Evolutionary conservation across 2,888 invertebrate genomes (phyloP), one percentile per base, ranked within the genome.

Genomic region (Ectemnius cavifrons): DNA sequence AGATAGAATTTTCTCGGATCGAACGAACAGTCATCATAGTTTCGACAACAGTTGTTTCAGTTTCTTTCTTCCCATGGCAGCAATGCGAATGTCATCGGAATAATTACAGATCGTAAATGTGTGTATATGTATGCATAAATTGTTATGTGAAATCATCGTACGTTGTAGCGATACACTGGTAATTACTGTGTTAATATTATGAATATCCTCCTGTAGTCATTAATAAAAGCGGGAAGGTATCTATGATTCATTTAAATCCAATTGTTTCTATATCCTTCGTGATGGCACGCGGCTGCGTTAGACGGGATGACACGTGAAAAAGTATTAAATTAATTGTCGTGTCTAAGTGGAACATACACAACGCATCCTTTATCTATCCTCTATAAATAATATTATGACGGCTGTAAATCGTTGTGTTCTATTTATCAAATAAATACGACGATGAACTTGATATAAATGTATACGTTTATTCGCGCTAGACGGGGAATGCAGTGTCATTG

Each of bases 141-240:
- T 88, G 89, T 86, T 89, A 87, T 86, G 87, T 81, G 83, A 86
- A 85, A 84, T 85, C 83, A 85, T 83, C 85, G 87, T 86, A 67
- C 62, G 85, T 85, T 84, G 62, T 62, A 72, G 56, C 67, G 56
- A 74, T 82, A 85, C 85, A 84, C 85, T 86, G 77, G 83, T 80
- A 88, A 80, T 92, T 89, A 90, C 93, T 93, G 88, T 94, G 94
- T 71, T 93, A 93, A 45, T 28, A 85, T 83, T 78, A 82, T 83
- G 85, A 85, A 80, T 77, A 82, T 87, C 85, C 85, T 86, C 85
- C 84, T 86, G 86, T 85, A 82, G 84, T 84, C 86, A 85, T 87
- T 86, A 87, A 86, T 86, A 85, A 84, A 71, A 67, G 72, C 71
- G 68, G 63, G 56, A 78, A 76, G 67, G 65, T 81, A 82, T 75